Percentiles rank a stretch among this genome's conserved stretches.
Evolutionary conservation across 2,113 vertebrate genomes (phyloP).

Genomic region (Hypanus sabinus): DNA sequence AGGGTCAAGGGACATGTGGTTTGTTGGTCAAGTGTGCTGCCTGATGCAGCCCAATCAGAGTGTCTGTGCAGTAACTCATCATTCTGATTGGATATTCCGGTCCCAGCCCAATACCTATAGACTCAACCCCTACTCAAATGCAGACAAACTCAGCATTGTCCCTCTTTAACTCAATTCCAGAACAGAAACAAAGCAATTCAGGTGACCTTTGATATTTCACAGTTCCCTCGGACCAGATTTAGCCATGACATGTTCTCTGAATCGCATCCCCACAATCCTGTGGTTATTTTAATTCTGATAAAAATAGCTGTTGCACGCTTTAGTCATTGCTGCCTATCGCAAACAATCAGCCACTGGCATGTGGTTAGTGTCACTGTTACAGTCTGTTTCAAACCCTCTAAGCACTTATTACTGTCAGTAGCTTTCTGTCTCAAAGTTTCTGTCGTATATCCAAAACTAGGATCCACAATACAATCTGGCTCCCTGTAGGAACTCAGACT

Average conservation of each 20-base stretch:
- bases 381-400: not conserved
- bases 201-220: not conserved
- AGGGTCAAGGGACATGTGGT: too few relatives aligned
- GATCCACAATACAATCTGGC: too few relatives aligned
- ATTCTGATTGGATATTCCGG: too few relatives aligned
- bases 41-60: not conserved
- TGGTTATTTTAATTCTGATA: constrained; percentile 1
- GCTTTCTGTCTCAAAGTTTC: not conserved
- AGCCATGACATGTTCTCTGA: not conserved
- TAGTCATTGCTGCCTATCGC: not conserved
- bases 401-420: not conserved
- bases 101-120: too few relatives aligned
- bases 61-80: too few relatives aligned
- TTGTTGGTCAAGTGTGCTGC: too few relatives aligned
- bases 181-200: not conserved
- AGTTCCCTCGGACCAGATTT: not conserved
- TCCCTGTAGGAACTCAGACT: too few relatives aligned
- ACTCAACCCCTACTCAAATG: not conserved
- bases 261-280: not conserved
- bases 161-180: not conserved
- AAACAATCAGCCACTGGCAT: not conserved
- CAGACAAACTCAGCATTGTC: not conserved
- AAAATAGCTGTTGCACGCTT: not conserved
- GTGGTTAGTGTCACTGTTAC: not conserved
- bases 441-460: too few relatives aligned